phyloP scores from a whole-genome alignment of 1,140 invertebrate genomes.

The Venturia canescens region DNA sequence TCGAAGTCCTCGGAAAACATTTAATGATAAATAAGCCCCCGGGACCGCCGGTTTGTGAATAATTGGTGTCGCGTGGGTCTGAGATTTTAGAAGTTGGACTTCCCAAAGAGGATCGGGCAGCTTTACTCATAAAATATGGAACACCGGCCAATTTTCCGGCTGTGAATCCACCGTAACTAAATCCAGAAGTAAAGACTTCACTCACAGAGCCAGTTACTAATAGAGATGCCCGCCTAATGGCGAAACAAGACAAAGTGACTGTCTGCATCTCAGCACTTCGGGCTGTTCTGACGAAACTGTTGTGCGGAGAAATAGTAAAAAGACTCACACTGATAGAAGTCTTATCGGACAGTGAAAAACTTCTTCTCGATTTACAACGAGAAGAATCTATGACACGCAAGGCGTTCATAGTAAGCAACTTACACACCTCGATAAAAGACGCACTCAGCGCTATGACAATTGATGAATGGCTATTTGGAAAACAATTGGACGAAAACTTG shows the following conservation, averaged over 20 bases:
- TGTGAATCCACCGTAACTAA: slow-evolving; percentile 47
- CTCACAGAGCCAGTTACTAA: slow-evolving; percentile 41
- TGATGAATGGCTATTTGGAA: slow-evolving; percentile 52
- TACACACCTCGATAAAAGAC: slow-evolving; percentile 46
- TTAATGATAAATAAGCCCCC: slow-evolving; percentile 36
- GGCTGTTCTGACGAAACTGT: slow-evolving; percentile 35
- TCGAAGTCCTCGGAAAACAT: slow-evolving; percentile 45
- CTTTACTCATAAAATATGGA: slow-evolving; percentile 44
- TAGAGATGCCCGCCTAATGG: slow-evolving; percentile 47
- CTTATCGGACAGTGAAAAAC: slow-evolving; percentile 36
- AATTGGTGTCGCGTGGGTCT: slow-evolving; percentile 46
- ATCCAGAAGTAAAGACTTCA: slow-evolving; percentile 39
- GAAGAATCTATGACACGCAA: slow-evolving; percentile 50
- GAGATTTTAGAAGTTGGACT: slow-evolving; percentile 48
- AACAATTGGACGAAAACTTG: slow-evolving; percentile 48
- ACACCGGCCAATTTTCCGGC: slow-evolving; percentile 44
- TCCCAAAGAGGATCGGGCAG: slow-evolving; percentile 42
- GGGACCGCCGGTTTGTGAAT: slow-evolving; percentile 43
- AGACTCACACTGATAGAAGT: slow-evolving; percentile 18
- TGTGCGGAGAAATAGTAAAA: slow-evolving; percentile 22
- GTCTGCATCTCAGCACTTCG: slow-evolving; percentile 46
- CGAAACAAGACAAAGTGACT: slow-evolving; percentile 48
- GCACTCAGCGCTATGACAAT: slow-evolving; percentile 39
- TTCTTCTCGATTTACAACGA: slow-evolving; percentile 46
- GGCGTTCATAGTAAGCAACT: slow-evolving; percentile 38